Percentiles rank a stretch among this genome's conserved stretches.
These are phyloP conservation scores for Desoria tigrina DNA, from an alignment of 2,888 invertebrate species.

Conservation along the genomic window DNA sequence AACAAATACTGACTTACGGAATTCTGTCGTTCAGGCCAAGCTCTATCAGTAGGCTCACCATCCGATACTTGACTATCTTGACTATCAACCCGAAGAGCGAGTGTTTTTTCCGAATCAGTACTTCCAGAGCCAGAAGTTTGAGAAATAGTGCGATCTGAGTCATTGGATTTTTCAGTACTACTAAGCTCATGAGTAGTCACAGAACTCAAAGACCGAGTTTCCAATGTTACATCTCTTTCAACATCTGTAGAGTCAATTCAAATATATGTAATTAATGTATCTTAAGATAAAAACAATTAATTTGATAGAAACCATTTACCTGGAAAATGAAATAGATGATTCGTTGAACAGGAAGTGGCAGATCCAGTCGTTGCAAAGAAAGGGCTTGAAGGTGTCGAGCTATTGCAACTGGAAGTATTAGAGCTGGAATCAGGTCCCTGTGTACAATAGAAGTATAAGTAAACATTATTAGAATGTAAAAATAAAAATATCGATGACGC, in stretches of 20 bases:
- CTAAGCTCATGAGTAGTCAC: constrained; percentile 45
- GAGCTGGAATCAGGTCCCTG: constrained; percentile 80
- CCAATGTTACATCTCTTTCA: constrained; percentile 61
- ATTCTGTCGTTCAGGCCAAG: constrained; percentile 60
- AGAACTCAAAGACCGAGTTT: constrained; percentile 59
- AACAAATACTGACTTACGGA: too few relatives aligned
- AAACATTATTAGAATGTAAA: constrained; percentile 10
- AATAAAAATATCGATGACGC: not conserved
- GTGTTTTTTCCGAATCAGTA: constrained; percentile 80
- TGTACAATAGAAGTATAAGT: too few relatives aligned
- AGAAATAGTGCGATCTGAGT: constrained; percentile 59
- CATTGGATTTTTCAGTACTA: constrained; percentile 57
- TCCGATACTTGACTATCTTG: constrained; percentile 76
- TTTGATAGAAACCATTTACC: constrained; percentile 59
- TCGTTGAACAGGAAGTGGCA: constrained; percentile 58
- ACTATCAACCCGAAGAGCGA: constrained; percentile 74
- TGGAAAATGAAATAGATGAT: constrained; percentile 75
- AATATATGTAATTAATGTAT: constrained; percentile 10
- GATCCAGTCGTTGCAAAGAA: constrained; percentile 63
- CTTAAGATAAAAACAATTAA: not conserved
- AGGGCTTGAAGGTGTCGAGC: constrained; percentile 93
- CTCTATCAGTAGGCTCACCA: constrained; percentile 59
- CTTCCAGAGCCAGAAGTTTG: constrained; percentile 68
- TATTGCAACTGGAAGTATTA: constrained; percentile 93
- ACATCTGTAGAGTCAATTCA: constrained; percentile 29